Evolutionary conservation across 2,113 vertebrate genomes (phyloP).

Genomic region (Chrysemys picta): DNA sequence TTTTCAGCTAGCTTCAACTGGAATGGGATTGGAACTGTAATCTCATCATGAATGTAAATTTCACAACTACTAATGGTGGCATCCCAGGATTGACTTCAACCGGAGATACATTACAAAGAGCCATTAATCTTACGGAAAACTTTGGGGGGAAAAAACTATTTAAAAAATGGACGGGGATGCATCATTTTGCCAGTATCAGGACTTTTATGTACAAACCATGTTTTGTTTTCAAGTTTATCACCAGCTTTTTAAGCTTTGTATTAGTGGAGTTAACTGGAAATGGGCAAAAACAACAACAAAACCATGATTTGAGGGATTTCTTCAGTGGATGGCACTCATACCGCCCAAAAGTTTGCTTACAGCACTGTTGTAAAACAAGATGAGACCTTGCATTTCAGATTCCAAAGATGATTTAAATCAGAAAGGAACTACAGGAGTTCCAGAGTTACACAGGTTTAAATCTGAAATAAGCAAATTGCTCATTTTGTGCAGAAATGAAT

Average conservation of each 20-base stretch:
- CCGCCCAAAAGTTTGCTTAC: background rate
- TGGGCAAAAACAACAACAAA: too few relatives aligned
- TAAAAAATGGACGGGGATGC: background rate
- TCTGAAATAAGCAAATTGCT: too few relatives aligned
- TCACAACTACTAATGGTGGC: background rate
- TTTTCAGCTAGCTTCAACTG: background rate
- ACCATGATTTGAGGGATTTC: too few relatives aligned
- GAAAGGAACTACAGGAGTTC: background rate
- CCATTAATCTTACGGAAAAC: background rate
- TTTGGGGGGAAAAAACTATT: background rate
- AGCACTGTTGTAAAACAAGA: background rate
- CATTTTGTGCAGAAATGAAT: background rate
- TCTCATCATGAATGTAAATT: conserved; percentile 3
- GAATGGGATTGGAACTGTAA: background rate
- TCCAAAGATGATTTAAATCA: background rate
- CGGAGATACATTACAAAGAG: conserved; percentile 21
- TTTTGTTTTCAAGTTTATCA: background rate
- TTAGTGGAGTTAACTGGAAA: background rate
- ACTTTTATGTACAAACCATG: background rate
- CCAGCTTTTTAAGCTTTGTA: background rate
- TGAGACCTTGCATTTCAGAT: conserved; percentile 1
- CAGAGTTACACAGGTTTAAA: background rate
- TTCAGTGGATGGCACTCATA: background rate
- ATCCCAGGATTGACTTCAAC: conserved; percentile 35
- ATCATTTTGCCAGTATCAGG: background rate